phyloP scores from a whole-genome alignment of 2,797 vertebrate genomes.

The Sebastes itinus region DNA sequence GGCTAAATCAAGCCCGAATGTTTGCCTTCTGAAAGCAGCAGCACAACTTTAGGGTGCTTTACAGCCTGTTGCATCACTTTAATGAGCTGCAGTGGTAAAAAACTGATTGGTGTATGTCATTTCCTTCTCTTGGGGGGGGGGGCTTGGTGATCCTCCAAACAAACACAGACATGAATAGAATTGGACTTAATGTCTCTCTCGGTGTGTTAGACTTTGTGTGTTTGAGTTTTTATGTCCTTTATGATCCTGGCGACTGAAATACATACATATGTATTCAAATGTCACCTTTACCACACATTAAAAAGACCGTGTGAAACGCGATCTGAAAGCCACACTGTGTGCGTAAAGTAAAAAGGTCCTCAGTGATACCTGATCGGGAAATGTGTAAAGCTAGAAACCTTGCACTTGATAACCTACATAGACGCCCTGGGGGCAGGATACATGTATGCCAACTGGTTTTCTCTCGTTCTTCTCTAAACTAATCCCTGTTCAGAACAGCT shows the following conservation, averaged over 20 bases:
- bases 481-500: slow-evolving; percentile 57
- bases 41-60: slow-evolving; percentile 61
- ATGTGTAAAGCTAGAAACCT: slow-evolving; percentile 64
- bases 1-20: slow-evolving; percentile 67
- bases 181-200: background rate
- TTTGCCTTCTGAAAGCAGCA: slow-evolving; percentile 36
- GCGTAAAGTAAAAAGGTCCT: slow-evolving; percentile 41
- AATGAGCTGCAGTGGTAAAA: slow-evolving; percentile 47
- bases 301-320: slow-evolving; percentile 2
- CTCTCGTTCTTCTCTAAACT: slow-evolving; percentile 48
- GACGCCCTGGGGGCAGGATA: slow-evolving; percentile 31
- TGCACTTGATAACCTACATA: slow-evolving; percentile 30
- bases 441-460: slow-evolving; percentile 47
- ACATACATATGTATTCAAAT: background rate
- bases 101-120: slow-evolving; percentile 10
- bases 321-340: slow-evolving; percentile 35
- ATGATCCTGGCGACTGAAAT: background rate
- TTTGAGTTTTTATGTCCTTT: background rate
- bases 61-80: slow-evolving; percentile 81
- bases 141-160: slow-evolving; percentile 37
- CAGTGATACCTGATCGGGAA: slow-evolving; percentile 65
- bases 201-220: background rate
- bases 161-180: slow-evolving; percentile 52
- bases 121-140: background rate
- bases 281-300: background rate